Evolutionary conservation across 2,888 invertebrate genomes (phyloP).

Genomic region (Strigamia crassipes): DNA sequence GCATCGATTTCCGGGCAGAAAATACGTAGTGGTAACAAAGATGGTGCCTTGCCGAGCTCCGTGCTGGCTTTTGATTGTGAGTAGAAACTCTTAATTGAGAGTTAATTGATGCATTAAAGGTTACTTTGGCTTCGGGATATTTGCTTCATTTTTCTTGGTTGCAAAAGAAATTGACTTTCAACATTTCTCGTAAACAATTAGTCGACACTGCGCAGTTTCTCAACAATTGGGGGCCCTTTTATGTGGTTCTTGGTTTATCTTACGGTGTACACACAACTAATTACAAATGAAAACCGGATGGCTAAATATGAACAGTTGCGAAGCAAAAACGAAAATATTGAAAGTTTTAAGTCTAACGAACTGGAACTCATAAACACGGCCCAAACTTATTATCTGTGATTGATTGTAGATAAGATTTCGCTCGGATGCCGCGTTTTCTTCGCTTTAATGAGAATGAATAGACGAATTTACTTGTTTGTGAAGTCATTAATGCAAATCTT

Average conservation of each 20-base stretch:
- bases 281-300: background rate
- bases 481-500: background rate
- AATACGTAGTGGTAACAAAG: no score
- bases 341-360: background rate
- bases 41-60: no score
- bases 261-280: background rate
- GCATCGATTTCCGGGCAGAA: no score
- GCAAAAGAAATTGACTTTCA: background rate
- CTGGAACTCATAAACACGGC: background rate
- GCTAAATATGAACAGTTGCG: background rate
- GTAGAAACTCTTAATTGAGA: background rate
- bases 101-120: conserved; percentile 10
- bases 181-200: background rate
- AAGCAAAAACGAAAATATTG: background rate
- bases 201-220: background rate
- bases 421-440: background rate
- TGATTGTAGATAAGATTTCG: background rate
- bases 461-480: conserved; percentile 2
- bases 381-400: background rate
- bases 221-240: background rate
- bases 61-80: background rate
- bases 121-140: background rate
- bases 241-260: no score
- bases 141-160: background rate
- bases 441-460: conserved; percentile 3